These are phyloP conservation scores for Peribatodes rhomboidaria DNA, from an alignment of 2,888 invertebrate genomes.

Conservation along the genomic window DNA sequence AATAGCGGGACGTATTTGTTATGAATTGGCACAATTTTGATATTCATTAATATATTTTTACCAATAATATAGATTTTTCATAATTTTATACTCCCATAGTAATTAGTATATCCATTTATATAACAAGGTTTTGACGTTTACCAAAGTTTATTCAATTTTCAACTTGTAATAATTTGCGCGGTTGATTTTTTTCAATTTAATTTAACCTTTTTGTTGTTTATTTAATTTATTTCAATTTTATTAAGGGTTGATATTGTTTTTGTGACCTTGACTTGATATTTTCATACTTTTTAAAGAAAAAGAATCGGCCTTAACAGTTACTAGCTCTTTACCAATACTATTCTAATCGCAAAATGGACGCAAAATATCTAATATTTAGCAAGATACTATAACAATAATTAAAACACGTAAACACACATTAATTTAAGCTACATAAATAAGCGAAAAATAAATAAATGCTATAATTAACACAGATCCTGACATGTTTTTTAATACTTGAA, in stretches of 20 bases:
- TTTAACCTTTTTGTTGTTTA: neutral
- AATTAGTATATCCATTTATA: neutral
- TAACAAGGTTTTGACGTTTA: neutral
- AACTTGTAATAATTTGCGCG: neutral
- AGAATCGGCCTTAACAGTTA: neutral
- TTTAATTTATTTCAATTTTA: neutral
- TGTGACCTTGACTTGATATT: no score
- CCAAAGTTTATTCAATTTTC: constrained; percentile 2
- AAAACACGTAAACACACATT: constrained; percentile 10
- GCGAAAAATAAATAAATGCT: constrained; percentile 9
- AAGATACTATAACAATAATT: constrained; percentile 18
- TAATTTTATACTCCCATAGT: constrained; percentile 19
- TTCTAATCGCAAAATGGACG: constrained; percentile 51
- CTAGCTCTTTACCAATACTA: neutral
- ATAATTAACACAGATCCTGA: neutral
- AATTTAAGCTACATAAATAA: neutral
- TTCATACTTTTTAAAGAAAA: no score
- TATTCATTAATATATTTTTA: constrained; percentile 48
- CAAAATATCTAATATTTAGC: constrained; percentile 43
- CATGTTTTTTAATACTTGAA: no score
- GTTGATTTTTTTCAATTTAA: neutral
- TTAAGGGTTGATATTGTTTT: no score
- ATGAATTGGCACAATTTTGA: constrained; percentile 67
- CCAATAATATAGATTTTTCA: constrained; percentile 28
- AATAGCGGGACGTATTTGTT: constrained; percentile 59